Base-by-base conservation (phyloP, 2,888 invertebrate genomes). In the Scaptomyza polygonia region DNA sequence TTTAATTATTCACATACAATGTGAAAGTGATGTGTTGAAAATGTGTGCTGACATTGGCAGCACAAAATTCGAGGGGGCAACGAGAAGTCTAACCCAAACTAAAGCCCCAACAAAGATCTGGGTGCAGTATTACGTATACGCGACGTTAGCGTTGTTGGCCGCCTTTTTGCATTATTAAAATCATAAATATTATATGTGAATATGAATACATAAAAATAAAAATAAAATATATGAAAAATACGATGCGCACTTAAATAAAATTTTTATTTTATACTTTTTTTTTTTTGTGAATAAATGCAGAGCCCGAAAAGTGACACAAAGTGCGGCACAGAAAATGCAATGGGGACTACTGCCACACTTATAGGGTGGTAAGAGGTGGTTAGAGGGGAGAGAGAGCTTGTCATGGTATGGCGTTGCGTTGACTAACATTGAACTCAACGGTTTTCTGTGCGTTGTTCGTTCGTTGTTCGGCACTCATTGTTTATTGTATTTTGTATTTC, bases 1-100 rank as follows among this genome's bases (percentile, higher is more conserved):
- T 75, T 81, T 86, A 84, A 80, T 84, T 86, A 80, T 75, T 69
- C 64, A 63, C 65, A 66, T 55, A 54, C 51, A 56, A 70, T 64
- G 77, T 64, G 77, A 55, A 77, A 72, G 72, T 77, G 78, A 55
- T 52, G 62, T 57, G 62, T 57, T 77, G 66, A 65, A 62, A 59
- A 74, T 86, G 81, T 84, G 65, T 84, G 87, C 80, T 86, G 85
- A 69, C 74, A 78, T 75, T 80, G 86, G 69, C 58, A 67, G 55
- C 21, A n/a, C n/a, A n/a, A n/a, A n/a, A n/a, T n/a, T 8, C 4
- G 9, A 7, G 2, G 7, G 16, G n/a, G 4, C 11, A n/a, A 11
- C 21, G 21, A 21, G 21, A 25, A 25, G 5, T 25, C n/a, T 14
- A 30, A 1, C 16, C 8, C 16, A 36, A 64, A 45, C 32, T 44